A percentile compares a stretch with the other conserved stretches of the same genome.
These are phyloP conservation scores for Tiphia femorata DNA, from an alignment of 2,888 invertebrate genomes.

Conservation along the genomic window DNA sequence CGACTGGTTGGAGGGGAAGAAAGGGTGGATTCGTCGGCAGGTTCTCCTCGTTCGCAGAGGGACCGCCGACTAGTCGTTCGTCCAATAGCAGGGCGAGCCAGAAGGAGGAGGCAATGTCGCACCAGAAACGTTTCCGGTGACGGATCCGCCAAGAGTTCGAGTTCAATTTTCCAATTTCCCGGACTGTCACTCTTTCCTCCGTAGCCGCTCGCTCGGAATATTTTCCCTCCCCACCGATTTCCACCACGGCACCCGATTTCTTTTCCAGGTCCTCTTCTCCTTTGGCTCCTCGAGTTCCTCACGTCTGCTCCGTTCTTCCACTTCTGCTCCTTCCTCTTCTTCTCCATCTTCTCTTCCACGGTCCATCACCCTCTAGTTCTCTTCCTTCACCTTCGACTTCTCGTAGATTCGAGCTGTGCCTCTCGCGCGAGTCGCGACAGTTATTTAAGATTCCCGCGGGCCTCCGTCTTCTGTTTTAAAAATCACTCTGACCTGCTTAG, in stretches of 20 bases:
- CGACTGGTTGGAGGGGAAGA: no score
- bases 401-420: neutral
- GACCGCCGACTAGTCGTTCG: no score
- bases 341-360: neutral
- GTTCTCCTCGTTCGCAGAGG: no score
- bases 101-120: no score
- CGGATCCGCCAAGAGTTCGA: constrained; percentile 44
- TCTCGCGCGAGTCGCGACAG: constrained; percentile 26
- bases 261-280: no score
- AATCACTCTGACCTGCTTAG: constrained; percentile 60
- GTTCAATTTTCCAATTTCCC: constrained; percentile 66
- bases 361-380: neutral
- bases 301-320: constrained; percentile 6
- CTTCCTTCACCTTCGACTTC: neutral
- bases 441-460: constrained; percentile 62
- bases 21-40: no score
- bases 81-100: no score
- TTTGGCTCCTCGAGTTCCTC: no score
- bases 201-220: constrained; percentile 52
- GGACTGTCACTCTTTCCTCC: constrained; percentile 58
- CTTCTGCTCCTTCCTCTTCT: neutral
- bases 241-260: no score
- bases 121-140: constrained; percentile 23
- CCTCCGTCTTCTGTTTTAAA: constrained; percentile 60
- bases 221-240: constrained; percentile 41